These are phyloP conservation scores for Cochlearius cochlearius DNA, from an alignment of 2,113 vertebrate genomes.

Conservation along the genomic window DNA sequence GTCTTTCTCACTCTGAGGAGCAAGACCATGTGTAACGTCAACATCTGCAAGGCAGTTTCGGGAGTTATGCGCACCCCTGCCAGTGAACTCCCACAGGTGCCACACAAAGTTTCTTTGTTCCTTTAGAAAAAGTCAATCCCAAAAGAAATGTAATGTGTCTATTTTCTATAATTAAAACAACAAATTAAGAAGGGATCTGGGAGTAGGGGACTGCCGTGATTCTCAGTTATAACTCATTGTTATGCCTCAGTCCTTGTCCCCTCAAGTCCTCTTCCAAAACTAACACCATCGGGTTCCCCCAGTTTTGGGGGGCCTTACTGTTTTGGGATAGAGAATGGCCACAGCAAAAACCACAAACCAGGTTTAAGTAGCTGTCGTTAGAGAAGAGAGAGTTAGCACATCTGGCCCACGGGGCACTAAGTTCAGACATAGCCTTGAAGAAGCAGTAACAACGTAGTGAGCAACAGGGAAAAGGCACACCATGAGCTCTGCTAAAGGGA, in stretches of 20 bases:
- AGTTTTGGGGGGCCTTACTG: rapidly evolving
- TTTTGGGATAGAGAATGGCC: background rate
- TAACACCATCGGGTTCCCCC: rapidly evolving
- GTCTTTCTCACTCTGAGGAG: background rate
- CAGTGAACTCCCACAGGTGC: background rate
- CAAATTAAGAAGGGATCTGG: background rate
- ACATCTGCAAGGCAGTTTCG: background rate
- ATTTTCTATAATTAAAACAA: background rate
- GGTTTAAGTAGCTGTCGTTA: background rate
- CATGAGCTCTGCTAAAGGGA: rapidly evolving
- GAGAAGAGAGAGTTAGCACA: background rate
- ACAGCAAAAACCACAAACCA: background rate
- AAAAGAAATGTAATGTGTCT: background rate
- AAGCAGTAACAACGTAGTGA: rapidly evolving
- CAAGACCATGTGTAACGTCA: rapidly evolving
- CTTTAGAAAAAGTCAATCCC: background rate
- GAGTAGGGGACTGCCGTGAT: background rate
- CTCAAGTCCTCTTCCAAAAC: background rate
- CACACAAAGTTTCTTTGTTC: background rate
- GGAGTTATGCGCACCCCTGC: background rate
- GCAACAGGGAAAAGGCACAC: rapidly evolving
- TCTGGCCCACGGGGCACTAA: background rate
- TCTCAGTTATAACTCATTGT: background rate
- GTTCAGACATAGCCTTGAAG: background rate
- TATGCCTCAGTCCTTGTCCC: background rate